Percentiles rank a stretch among this genome's conserved stretches.
These are phyloP conservation scores for Nothocercus julius DNA, from an alignment of 2,113 vertebrate genomes.

Conservation along the genomic window DNA sequence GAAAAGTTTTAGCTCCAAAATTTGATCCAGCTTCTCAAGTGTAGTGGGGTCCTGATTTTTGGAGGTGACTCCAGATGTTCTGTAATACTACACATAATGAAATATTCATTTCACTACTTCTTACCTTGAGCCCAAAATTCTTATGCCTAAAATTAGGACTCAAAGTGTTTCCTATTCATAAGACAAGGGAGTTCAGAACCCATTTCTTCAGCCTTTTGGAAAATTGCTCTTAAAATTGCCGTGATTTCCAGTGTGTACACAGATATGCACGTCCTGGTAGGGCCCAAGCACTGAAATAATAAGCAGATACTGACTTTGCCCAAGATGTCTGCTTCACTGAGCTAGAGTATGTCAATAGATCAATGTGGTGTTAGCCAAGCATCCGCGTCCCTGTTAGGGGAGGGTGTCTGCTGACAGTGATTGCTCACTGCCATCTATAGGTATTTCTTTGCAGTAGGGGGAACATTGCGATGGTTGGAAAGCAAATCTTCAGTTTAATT, in stretches of 20 bases:
- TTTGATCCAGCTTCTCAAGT: neutral
- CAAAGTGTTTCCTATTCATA: neutral
- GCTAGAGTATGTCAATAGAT: neutral
- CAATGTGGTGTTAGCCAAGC: neutral
- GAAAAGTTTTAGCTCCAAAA: neutral
- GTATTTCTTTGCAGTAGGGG: neutral
- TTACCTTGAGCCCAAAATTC: neutral
- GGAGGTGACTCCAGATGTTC: neutral
- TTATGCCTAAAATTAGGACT: neutral
- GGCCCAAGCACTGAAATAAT: neutral
- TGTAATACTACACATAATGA: neutral
- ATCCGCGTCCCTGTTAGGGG: neutral
- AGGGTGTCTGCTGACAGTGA: neutral
- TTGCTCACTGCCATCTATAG: neutral
- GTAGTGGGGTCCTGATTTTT: neutral
- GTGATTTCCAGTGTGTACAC: neutral
- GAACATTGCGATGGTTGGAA: neutral
- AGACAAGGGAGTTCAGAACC: neutral
- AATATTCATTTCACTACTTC: rapidly evolving
- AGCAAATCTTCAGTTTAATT: neutral
- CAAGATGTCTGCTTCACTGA: neutral
- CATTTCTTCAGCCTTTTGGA: neutral
- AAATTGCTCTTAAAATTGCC: neutral
- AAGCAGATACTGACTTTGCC: conserved; percentile 1
- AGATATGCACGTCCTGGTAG: neutral